Evolutionary conservation across 1,140 invertebrate genomes (phyloP).

Genomic region (Drosophila azteca): DNA sequence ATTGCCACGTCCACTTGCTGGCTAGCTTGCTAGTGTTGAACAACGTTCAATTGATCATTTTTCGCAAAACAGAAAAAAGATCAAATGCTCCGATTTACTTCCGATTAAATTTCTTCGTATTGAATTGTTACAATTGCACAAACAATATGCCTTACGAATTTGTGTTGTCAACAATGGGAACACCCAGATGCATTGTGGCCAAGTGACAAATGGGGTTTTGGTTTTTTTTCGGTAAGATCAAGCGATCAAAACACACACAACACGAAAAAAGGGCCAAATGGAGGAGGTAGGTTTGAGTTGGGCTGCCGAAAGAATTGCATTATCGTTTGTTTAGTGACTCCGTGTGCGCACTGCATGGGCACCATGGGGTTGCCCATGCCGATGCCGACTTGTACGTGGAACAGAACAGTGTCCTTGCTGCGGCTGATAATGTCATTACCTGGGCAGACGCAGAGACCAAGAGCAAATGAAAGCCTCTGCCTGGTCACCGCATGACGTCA

Average conservation of each 20-base stretch:
- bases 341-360: slow-evolving; percentile 38
- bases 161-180: slow-evolving; percentile 61
- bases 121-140: slow-evolving; percentile 60
- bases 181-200: slow-evolving; percentile 71
- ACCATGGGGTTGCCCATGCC: slow-evolving; percentile 20
- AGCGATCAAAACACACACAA: slow-evolving; percentile 66
- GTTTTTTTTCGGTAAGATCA: slow-evolving; percentile 54
- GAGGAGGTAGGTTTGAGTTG: slow-evolving; percentile 23
- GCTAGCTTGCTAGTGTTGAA: slow-evolving; percentile 11
- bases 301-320: slow-evolving; percentile 69
- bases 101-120: slow-evolving; percentile 68
- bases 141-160: slow-evolving; percentile 32
- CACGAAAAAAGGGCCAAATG: slow-evolving; percentile 10
- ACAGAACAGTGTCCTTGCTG: slow-evolving; percentile 39
- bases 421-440: slow-evolving; percentile 77
- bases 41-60: not conserved
- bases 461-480: slow-evolving; percentile 9
- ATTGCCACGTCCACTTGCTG: slow-evolving; percentile 1
- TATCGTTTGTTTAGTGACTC: slow-evolving; percentile 72
- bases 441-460: slow-evolving; percentile 10
- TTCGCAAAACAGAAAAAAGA: slow-evolving; percentile 2
- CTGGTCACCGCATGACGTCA: slow-evolving; percentile 56
- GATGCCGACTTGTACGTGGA: not conserved
- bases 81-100: slow-evolving; percentile 44
- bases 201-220: slow-evolving; percentile 61